Base-by-base conservation (phyloP, 2,797 vertebrate genomes). In the Gymnopithys bicolor region DNA sequence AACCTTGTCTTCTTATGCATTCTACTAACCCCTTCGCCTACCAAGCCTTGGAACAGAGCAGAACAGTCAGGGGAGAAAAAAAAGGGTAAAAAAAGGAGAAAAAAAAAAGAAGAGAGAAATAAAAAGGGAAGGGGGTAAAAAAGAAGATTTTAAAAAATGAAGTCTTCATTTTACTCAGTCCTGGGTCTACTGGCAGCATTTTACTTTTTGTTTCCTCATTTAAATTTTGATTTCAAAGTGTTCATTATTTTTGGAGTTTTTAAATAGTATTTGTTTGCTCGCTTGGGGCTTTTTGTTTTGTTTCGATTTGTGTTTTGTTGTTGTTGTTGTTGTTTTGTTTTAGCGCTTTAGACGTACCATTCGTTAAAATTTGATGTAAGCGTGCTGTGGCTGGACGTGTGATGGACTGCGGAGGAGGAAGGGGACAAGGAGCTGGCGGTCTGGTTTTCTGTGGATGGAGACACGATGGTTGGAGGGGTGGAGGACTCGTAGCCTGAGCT, bases 321-420 rank as follows among this genome's bases (percentile, higher is more conserved):
- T 59, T 96, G 88, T 87, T 70, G 64, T 59, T 92, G 94, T 73
- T 75, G 84, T 60, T 95, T 94, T 94, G 93, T 94, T 95, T 94
- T 96, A 97, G 97, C 95, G 96, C 97, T 99, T 99, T 99, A 99
- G 98, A 99, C 99, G 98, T 99, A 99, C 99, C 99, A 99, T 99
- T 99, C 99, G 98, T 99, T 99, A 99, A 99, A 99, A 99, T 99
- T 99, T 98, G 99, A 99, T 97, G 99, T 99, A 98, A 99, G 99
- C 98, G 99, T 98, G 98, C 98, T 98, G 99, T 99, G 99, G 98
- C 98, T 99, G 98, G 98, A 98, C 97, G 99, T 99, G 98, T 99
- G 99, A 98, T 99, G 99, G 53, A 99, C 99, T 97, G 99, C 98
- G 92, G 99, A 98, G 88, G 99, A 99, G 93, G 99, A 98, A 94